A percentile compares a stretch with the other conserved stretches of the same genome.
Conservation (phyloP, 2,797 vertebrate species). For the Sebastes iracundus region DNA sequence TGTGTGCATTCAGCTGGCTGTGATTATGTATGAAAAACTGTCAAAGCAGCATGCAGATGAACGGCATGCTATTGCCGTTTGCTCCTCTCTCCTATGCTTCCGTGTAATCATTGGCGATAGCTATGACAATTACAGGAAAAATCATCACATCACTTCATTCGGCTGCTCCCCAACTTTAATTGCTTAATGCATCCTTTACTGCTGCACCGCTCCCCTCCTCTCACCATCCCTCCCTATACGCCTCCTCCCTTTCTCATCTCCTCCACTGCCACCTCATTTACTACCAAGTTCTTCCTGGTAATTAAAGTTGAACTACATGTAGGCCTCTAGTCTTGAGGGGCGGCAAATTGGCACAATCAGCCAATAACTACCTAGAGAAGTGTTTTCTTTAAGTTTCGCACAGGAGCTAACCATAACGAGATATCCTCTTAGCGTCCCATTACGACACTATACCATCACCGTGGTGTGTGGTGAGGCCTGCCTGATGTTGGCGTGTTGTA, state of each 20-base stretch:
- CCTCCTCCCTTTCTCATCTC: slow-evolving; percentile 51
- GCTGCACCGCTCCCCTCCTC: slow-evolving; percentile 42
- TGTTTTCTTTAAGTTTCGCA: slow-evolving; percentile 30
- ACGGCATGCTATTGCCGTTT: slow-evolving; percentile 80
- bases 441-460: neutral
- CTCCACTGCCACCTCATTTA: slow-evolving; percentile 58
- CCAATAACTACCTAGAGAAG: slow-evolving; percentile 24
- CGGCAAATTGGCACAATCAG: slow-evolving; percentile 46
- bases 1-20: slow-evolving; percentile 37
- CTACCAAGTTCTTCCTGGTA: slow-evolving; percentile 64
- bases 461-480: neutral
- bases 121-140: slow-evolving; percentile 89
- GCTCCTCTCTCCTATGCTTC: slow-evolving; percentile 76
- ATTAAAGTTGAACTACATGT: slow-evolving; percentile 70
- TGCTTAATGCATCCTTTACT: slow-evolving; percentile 87
- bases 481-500: neutral
- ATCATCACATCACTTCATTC: slow-evolving; percentile 83
- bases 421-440: neutral
- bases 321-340: slow-evolving; percentile 33
- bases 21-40: slow-evolving; percentile 71
- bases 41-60: slow-evolving; percentile 80
- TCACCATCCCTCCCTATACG: slow-evolving; percentile 38
- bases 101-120: slow-evolving; percentile 87
- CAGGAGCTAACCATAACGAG: neutral
- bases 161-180: slow-evolving; percentile 87